These are phyloP conservation scores for Ceratina japonica DNA, from an alignment of 1,140 invertebrate genomes.

Conservation along the genomic window DNA sequence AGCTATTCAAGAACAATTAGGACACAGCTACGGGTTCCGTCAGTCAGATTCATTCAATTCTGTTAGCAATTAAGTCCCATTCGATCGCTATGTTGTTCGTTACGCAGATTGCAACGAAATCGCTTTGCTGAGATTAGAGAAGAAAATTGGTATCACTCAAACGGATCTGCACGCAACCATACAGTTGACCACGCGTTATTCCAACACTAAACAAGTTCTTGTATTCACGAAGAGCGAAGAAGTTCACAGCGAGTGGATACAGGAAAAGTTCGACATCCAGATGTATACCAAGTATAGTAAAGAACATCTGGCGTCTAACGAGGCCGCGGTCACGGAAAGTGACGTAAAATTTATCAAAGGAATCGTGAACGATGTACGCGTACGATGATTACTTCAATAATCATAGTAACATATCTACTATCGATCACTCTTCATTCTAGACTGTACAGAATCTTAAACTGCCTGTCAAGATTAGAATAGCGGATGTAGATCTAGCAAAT, in stretches of 20 bases:
- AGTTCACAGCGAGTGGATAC: constrained; percentile 65
- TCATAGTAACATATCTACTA: constrained; percentile 5
- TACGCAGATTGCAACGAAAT: constrained; percentile 63
- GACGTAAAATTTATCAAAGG: constrained; percentile 51
- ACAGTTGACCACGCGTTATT: constrained; percentile 63
- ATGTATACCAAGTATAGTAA: constrained; percentile 62
- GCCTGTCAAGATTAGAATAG: constrained; percentile 13
- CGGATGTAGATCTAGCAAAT: too few relatives aligned
- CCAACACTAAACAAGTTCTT: constrained; percentile 63
- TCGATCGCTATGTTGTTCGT: neutral
- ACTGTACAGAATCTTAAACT: constrained; percentile 50
- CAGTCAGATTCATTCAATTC: constrained; percentile 36
- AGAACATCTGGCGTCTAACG: constrained; percentile 57
- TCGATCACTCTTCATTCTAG: constrained; percentile 26
- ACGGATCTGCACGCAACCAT: constrained; percentile 64
- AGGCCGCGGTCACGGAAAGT: constrained; percentile 34
- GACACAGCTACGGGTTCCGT: constrained; percentile 71
- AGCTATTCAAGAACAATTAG: constrained; percentile 64
- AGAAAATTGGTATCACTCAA: constrained; percentile 70
- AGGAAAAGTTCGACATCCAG: constrained; percentile 65
- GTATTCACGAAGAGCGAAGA: constrained; percentile 59
- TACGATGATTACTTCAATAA: constrained; percentile 20
- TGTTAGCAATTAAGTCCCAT: neutral
- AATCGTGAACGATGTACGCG: constrained; percentile 60
- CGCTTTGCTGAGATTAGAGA: constrained; percentile 50